A percentile compares a stretch with the other conserved stretches of the same genome.
Conservation (phyloP, 2,888 invertebrate genomes). For the Xestia xanthographa region DNA sequence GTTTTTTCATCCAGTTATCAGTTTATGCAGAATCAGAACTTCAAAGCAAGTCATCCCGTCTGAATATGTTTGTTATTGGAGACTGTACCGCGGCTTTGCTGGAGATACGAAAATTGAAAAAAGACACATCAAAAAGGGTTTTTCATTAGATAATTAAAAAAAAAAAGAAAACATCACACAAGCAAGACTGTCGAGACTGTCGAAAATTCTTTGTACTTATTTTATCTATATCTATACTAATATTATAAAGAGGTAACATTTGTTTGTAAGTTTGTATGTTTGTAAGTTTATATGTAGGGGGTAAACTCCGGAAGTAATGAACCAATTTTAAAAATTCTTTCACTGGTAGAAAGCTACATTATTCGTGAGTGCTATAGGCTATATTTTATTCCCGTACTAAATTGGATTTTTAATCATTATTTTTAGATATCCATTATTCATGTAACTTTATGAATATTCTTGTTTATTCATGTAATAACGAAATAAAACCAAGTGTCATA, state of each 20-base stretch:
- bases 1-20: not conserved
- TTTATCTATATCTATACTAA: too few relatives aligned
- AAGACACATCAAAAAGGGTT: not conserved
- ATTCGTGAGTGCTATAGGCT: too few relatives aligned
- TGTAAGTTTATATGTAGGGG: too few relatives aligned
- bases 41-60: slow-evolving; percentile 7
- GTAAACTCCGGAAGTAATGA: too few relatives aligned
- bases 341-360: too few relatives aligned
- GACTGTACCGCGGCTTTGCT: not conserved
- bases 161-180: not conserved
- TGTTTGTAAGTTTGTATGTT: too few relatives aligned
- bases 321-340: too few relatives aligned
- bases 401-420: not conserved
- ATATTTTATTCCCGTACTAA: too few relatives aligned
- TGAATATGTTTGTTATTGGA: slow-evolving; percentile 17
- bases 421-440: slow-evolving; percentile 11
- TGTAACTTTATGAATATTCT: slow-evolving; percentile 12
- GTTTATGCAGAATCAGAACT: slow-evolving; percentile 18
- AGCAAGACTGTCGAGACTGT: too few relatives aligned
- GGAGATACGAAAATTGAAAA: not conserved
- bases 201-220: too few relatives aligned
- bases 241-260: too few relatives aligned
- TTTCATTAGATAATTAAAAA: not conserved
- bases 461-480: slow-evolving; percentile 22
- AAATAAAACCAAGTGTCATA: slow-evolving; percentile 11